phyloP scores from a whole-genome alignment of 1,140 invertebrate genomes.

The Cherax quadricarinatus region DNA sequence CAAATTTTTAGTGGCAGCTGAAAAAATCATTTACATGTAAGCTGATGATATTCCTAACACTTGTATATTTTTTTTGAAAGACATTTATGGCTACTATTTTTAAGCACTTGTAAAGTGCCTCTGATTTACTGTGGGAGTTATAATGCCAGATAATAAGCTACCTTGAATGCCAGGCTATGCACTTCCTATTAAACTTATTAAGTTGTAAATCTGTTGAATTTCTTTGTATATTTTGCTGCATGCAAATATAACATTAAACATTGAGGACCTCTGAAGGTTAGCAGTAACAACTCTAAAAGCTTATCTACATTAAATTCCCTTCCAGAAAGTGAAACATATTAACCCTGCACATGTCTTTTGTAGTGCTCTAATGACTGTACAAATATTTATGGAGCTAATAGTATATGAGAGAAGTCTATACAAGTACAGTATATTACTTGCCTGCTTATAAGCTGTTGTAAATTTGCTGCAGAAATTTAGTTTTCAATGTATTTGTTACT shows the following conservation, averaged over 20 bases:
- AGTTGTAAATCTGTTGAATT: background rate
- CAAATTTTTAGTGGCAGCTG: background rate
- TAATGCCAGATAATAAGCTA: background rate
- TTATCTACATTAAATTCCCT: background rate
- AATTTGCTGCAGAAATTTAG: background rate
- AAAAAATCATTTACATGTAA: background rate
- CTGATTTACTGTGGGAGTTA: background rate
- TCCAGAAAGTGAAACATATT: background rate
- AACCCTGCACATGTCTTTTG: background rate
- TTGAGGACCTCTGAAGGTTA: background rate
- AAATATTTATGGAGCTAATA: background rate
- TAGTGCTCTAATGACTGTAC: background rate
- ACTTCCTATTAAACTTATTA: background rate
- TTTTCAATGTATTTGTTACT: background rate
- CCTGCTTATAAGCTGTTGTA: background rate
- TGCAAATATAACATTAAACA: background rate
- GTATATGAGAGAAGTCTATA: background rate
- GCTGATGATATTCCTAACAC: background rate
- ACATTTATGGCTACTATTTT: background rate
- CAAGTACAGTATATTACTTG: background rate
- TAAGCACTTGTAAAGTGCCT: background rate
- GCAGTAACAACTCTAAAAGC: background rate
- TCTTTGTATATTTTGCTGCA: background rate
- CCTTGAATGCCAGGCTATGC: background rate
- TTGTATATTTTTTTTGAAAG: background rate